phyloP scores from a whole-genome alignment of 2,113 vertebrate species.

The Dromas ardeola region DNA sequence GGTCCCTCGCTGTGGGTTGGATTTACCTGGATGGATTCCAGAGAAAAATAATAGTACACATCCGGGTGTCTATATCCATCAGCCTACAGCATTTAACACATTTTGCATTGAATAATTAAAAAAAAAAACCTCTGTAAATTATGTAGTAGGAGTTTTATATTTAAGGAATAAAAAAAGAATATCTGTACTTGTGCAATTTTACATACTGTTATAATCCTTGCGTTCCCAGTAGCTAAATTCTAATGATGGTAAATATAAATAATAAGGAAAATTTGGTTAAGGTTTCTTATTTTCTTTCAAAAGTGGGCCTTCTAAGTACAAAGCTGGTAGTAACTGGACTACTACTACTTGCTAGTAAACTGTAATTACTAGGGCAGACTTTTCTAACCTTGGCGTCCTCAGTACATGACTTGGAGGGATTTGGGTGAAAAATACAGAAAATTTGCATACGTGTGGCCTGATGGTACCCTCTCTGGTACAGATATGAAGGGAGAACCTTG shows the following conservation, averaged over 20 bases:
- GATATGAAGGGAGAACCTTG: rapidly evolving
- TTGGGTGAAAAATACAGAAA: background rate
- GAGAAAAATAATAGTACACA: background rate
- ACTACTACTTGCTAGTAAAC: background rate
- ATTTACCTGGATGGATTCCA: background rate
- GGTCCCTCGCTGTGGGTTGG: background rate
- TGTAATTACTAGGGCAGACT: background rate
- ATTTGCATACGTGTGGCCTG: background rate
- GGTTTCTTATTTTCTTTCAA: background rate
- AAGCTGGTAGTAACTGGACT: background rate
- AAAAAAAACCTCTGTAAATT: background rate
- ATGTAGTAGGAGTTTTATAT: background rate
- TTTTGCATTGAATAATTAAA: background rate
- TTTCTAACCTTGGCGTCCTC: background rate
- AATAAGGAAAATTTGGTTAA: background rate
- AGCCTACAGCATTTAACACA: background rate
- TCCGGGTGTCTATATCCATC: background rate
- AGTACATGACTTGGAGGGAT: background rate
- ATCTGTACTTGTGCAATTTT: background rate
- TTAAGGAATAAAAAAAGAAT: background rate
- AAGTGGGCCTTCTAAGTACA: background rate
- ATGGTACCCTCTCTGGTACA: too few relatives aligned
- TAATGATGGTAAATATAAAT: background rate
- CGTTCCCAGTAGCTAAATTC: background rate
- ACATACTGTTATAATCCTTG: background rate